Percentiles rank a stretch among this genome's conserved stretches.
phyloP scores from a whole-genome alignment of 2,797 vertebrate species.

The Falco concolor region DNA sequence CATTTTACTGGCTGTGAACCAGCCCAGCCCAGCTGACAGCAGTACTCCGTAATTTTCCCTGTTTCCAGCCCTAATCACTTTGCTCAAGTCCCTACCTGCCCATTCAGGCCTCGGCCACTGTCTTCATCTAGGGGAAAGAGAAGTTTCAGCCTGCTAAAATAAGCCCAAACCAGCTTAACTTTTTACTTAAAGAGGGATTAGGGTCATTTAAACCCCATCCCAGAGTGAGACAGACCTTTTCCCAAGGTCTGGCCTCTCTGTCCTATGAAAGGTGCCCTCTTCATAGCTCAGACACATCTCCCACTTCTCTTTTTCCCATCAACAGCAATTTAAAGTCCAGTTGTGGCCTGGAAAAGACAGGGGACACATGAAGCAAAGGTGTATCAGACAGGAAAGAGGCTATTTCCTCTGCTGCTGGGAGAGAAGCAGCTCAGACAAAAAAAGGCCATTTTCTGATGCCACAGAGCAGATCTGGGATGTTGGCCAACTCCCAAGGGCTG shows the following conservation, averaged over 20 bases:
- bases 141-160: neutral
- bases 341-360: neutral
- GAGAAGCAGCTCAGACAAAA: neutral
- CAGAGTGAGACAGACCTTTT: neutral
- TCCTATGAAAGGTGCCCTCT: neutral
- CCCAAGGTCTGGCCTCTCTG: neutral
- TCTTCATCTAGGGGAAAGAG: neutral
- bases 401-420: neutral
- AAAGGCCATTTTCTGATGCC: neutral
- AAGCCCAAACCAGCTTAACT: neutral
- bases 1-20: neutral
- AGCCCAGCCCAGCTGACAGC: neutral
- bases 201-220: neutral
- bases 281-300: neutral
- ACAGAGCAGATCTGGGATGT: neutral
- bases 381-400: neutral
- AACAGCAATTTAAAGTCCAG: neutral
- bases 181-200: neutral
- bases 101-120: neutral
- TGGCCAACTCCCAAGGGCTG: neutral
- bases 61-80: neutral
- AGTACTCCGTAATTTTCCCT: neutral
- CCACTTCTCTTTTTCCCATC: neutral
- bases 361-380: neutral
- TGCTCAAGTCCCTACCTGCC: neutral